Evolutionary conservation across 2,113 vertebrate genomes (phyloP).

Genomic region (Aspidoscelis tigris): DNA sequence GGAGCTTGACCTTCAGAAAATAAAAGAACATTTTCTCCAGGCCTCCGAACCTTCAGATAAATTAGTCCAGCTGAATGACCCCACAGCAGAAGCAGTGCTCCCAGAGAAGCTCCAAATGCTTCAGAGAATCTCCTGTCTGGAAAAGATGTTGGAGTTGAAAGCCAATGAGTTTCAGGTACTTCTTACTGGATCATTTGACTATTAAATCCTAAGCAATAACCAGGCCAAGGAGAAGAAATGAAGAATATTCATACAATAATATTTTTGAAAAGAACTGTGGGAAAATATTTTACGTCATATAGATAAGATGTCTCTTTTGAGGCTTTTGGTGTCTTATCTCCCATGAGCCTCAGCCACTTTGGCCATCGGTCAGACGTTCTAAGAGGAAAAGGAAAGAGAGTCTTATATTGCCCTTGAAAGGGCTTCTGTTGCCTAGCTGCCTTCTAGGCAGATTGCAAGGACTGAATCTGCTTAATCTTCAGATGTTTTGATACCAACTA

Average conservation of each 20-base stretch:
- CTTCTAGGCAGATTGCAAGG: no score
- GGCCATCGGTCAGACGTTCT: no score
- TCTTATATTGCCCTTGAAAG: neutral
- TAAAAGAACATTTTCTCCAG: slow-evolving; percentile 70
- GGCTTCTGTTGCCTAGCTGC: no score
- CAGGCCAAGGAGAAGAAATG: neutral
- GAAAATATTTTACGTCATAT: neutral
- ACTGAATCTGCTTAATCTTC: no score
- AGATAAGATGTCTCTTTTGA: neutral
- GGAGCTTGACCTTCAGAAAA: slow-evolving; percentile 62
- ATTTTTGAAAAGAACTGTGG: neutral
- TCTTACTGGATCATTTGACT: slow-evolving; percentile 22
- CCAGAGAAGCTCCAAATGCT: slow-evolving; percentile 76
- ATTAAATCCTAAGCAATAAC: neutral
- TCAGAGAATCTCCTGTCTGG: slow-evolving; percentile 77
- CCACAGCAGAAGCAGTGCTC: slow-evolving; percentile 64
- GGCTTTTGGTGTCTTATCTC: no score
- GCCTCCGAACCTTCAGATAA: slow-evolving; percentile 75
- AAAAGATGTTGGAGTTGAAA: slow-evolving; percentile 74
- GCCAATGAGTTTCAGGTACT: slow-evolving; percentile 81
- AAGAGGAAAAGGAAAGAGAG: neutral
- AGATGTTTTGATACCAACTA: no score
- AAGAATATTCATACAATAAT: neutral
- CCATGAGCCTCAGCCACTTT: no score
- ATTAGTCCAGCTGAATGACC: slow-evolving; percentile 71